Evolutionary conservation across 2,113 vertebrate species (phyloP), one percentile per base, ranked within the genome.

Genomic region (Spea multiplicata): DNA sequence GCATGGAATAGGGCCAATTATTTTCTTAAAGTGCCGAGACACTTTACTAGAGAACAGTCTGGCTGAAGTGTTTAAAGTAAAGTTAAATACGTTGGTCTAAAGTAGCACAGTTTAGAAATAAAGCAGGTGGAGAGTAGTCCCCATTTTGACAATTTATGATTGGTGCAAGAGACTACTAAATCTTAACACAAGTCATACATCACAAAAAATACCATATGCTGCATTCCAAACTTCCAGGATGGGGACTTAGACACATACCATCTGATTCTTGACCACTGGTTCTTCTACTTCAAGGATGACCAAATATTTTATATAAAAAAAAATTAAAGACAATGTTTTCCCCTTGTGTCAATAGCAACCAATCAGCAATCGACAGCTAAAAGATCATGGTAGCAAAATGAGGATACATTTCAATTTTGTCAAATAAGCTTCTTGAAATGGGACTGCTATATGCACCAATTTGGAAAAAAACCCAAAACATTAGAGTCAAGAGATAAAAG

Each of bases 11-110:
- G 55, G 14, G 10, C 14, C 55, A 12, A 5, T 64, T 64, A 6
- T 16, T 64, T 64, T 16, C 30, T 44, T 6, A 75, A 75, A 67
- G 74, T 75, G 49, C 74, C n/a, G 12, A 75, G 73, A 62, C 73
- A 75, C 62, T 45, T 44, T 45, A 75, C 17, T 46, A 53, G 3
- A 71, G 17, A 68, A 74, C 46, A 14, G 46, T 6, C 2, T 57
- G 44, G 7, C n/a, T 64, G n/a, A 17, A 61, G 57, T 8, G 57
- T 16, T 64, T 17, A 17, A 64, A 67, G 53, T 55, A 46, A 4
- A 2, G 5, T 13, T 52, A 48, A 3, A 73, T 5, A 65, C 6
- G 55, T 12, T 13, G 4, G n/a, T 64, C 6, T 16, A 17, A 64
- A 5, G 6, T 64, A 64, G 61, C 61, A 14, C 59, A 17, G n/a